phyloP scores from a whole-genome alignment of 2,888 invertebrate species.

The Aphelenchoides bicaudatus region DNA sequence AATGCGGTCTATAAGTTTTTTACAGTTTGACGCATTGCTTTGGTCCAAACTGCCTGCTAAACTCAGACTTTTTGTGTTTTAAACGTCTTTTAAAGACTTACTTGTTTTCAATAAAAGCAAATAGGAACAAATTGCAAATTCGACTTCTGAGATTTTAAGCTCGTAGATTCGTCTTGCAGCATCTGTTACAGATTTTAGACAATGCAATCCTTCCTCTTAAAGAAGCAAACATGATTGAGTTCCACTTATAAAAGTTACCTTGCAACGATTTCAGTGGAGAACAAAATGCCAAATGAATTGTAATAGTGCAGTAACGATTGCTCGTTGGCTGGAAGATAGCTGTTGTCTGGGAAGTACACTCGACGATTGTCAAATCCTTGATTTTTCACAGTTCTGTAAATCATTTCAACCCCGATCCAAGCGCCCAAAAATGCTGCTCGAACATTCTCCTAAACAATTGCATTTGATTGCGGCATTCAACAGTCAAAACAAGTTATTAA shows the following conservation, averaged over 20 bases:
- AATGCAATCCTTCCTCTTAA: too few species aligned
- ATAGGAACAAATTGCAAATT: background rate
- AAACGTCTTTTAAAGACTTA: background rate
- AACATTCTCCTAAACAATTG: too few species aligned
- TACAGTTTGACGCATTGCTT: background rate
- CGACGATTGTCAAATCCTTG: background rate
- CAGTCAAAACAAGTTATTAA: too few species aligned
- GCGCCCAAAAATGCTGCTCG: background rate
- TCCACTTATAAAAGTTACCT: background rate
- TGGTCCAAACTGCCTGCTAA: too few species aligned
- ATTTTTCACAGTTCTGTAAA: background rate
- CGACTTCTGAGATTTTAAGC: background rate
- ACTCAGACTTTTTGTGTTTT: background rate
- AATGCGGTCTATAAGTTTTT: background rate
- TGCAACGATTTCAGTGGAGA: background rate
- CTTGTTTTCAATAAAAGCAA: background rate
- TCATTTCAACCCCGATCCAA: background rate
- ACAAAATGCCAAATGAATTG: background rate
- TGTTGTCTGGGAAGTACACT: conserved; percentile 2
- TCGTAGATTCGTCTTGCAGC: background rate
- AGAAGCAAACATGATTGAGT: background rate
- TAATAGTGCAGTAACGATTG: background rate
- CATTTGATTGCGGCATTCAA: too few species aligned
- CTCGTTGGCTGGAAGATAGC: background rate
- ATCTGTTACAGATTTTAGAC: too few species aligned